Evolutionary conservation across 2,888 invertebrate genomes (phyloP), one percentile per base, ranked within the genome.

Genomic region (Xestobium rufovillosum): DNA sequence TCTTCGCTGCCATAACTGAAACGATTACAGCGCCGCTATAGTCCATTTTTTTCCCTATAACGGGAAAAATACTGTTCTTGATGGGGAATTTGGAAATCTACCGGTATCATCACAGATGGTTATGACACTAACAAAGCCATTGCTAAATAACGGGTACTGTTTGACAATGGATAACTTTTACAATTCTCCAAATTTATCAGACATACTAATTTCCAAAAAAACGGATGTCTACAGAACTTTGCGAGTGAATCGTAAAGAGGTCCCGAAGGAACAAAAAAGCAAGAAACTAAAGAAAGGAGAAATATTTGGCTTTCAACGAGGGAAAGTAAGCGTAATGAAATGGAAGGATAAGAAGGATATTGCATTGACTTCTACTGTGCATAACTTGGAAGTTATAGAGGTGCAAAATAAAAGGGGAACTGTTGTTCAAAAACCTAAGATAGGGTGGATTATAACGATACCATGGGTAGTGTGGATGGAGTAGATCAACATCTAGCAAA

Each of bases 61-160:
- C 13, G 50, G 51, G 13, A 48, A 48, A 47, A 36, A 39, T 6
- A 53, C 49, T 23, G 23, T 42, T 26, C 27, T 47, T 26, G 43
- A 48, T 34, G 30, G 36, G 27, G 36, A 43, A 14, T 45, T 39
- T 34, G 35, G 28, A 31, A 26, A 44, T 41, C 30, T 44, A 27
- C 44, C 47, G 17, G 34, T 50, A 12, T 40, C 43, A 26, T 43
- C 42, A n/a, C 49, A 45, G 38, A 41, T 52, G 8, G 51, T 51
- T 14, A 39, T 48, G 47, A 34, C 31, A 25, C 41, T 50, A 16
- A 39, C 39, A 35, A 43, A 45, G 30, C 33, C 42, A 17, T 29
- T 52, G 10, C 38, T 48, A 25, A 39, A 49, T 34, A 39, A 48
- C 30, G 49, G 49, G n/a, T 45, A 54, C 28, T 48, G 49, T 26